Evolutionary conservation across 2,797 vertebrate genomes (phyloP), one percentile per base, ranked within the genome.

Genomic region (Poliocrania exsul): DNA sequence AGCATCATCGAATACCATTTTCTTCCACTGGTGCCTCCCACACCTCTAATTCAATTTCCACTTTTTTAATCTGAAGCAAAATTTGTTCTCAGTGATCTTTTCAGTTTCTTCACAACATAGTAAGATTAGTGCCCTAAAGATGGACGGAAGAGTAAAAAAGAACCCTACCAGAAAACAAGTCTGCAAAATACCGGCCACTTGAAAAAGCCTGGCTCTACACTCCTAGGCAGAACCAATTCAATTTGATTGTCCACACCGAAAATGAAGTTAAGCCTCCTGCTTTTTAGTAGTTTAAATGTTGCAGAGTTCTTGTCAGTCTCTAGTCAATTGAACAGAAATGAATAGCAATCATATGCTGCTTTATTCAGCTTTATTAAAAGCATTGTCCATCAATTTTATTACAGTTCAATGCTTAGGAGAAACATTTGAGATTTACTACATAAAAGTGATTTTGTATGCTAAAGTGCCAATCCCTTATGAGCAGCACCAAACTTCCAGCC

Each of bases 281-380:
- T 67, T 91, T 85, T 87, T 35, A 67, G 62, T 35, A 56, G 44
- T n/a, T 44, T 47, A 89, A 87, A 74, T 46, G 42, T 38, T 81
- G 71, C 77, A 42, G 9, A n/a, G 70, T 58, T 81, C 80, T 90
- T 90, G 81, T 90, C 85, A 91, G 94, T 87, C 83, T 92, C 89
- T 51, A 64, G 42, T 26, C 62, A 85, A 65, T 3, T 28, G 42
- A 73, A 74, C 1, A 70, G 25, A 95, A 86, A 67, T 50, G 3
- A 92, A 64, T 1, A 78, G 44, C 50, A 83, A 84, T n/a, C 31
- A 67, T 33, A 14, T 4, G 18, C 13, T 58, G 38, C 42, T 75
- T 64, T 77, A 50, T 65, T 84, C 58, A n/a, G 72, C 33, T 81
- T 88, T 58, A 65, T 72, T 80, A 80, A 88, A 95, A 94, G 57